These are phyloP conservation scores for Oeneis ivallda DNA, from an alignment of 2,888 invertebrate species.

Conservation along the genomic window DNA sequence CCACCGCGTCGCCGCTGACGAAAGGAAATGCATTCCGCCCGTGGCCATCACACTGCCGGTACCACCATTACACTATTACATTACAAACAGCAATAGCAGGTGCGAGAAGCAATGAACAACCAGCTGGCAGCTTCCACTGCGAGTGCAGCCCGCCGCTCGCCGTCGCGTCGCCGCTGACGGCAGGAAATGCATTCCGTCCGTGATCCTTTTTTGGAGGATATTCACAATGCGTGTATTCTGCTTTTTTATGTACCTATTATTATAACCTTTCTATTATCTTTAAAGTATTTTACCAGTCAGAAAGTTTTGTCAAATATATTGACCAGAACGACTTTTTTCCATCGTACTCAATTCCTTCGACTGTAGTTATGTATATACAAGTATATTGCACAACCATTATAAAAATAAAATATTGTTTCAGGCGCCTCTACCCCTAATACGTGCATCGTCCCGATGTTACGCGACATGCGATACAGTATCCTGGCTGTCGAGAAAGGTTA, in stretches of 20 bases:
- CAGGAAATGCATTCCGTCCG: constrained; percentile 75
- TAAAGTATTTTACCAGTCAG: no score
- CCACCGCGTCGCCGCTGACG: constrained; percentile 76
- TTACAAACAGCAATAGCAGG: constrained; percentile 78
- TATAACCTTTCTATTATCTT: no score
- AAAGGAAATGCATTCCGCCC: constrained; percentile 78
- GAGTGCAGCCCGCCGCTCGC: constrained; percentile 79
- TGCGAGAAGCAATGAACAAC: constrained; percentile 85
- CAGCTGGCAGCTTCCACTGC: constrained; percentile 83
- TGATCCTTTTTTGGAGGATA: constrained; percentile 26
- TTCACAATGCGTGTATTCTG: no score
- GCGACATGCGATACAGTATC: constrained; percentile 84
- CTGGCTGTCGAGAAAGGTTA: constrained; percentile 80
- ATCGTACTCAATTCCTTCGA: no score
- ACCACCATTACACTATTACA: constrained; percentile 3
- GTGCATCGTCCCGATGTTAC: constrained; percentile 81
- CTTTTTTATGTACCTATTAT: no score
- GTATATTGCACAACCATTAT: no score
- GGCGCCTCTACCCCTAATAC: constrained; percentile 67
- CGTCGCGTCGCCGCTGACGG: constrained; percentile 81
- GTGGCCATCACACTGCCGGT: constrained; percentile 59
- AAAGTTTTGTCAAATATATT: no score
- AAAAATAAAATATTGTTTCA: no score
- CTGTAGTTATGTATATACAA: no score
- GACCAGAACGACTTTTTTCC: no score